Evolutionary conservation across 2,797 vertebrate species (phyloP).

Genomic region (Antrozous pallidus): DNA sequence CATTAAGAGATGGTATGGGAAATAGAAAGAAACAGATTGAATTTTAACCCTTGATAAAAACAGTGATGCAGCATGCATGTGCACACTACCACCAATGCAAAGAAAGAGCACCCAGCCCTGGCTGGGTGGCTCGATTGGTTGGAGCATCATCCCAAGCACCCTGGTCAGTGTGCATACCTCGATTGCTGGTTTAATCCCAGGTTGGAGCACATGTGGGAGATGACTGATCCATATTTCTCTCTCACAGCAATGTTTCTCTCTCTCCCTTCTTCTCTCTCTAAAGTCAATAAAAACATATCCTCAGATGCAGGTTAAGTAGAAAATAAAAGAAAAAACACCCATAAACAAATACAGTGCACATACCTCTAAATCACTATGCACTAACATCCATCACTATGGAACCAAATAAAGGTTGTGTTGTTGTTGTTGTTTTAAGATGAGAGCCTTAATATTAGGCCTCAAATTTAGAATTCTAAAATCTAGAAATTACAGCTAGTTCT

Average conservation of each 20-base stretch:
- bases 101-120: neutral
- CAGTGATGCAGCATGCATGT: fast-evolving
- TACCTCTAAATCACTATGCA: neutral
- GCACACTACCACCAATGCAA: neutral
- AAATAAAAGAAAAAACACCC: neutral
- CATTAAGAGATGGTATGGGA: neutral
- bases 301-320: neutral
- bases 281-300: neutral
- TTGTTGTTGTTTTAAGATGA: neutral
- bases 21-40: neutral
- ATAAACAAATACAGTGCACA: too few relatives aligned
- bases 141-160: neutral
- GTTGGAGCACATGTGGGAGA: neutral
- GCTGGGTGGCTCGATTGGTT: neutral
- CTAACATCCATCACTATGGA: too few relatives aligned
- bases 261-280: neutral
- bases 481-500: neutral
- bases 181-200: neutral
- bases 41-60: neutral
- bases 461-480: neutral
- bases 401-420: neutral
- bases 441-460: neutral
- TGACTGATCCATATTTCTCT: neutral
- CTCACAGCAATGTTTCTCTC: neutral
- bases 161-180: neutral